A percentile compares a stretch with the other conserved stretches of the same genome.
Conservation (phyloP, 2,113 vertebrate genomes). For the Oreochromis aureus region DNA sequence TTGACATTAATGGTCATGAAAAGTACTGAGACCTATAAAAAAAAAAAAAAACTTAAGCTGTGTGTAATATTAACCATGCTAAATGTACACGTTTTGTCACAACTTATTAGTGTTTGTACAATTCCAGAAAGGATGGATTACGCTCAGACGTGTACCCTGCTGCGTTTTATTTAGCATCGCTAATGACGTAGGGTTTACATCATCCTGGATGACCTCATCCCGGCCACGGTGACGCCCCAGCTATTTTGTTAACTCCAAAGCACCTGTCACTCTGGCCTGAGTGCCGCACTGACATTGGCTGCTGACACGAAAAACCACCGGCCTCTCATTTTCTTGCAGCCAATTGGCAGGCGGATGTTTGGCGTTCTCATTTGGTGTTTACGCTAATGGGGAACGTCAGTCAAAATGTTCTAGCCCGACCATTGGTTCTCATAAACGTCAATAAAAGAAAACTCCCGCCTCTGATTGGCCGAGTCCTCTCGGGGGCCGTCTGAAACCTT, state of each 20-base stretch:
- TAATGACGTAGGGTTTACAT: conserved; percentile 38
- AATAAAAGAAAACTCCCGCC: rapidly evolving
- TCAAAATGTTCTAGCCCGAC: background rate
- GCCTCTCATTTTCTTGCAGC: conserved; percentile 3
- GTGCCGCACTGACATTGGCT: conserved; percentile 36
- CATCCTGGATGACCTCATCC: conserved; percentile 59
- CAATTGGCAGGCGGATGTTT: conserved; percentile 30
- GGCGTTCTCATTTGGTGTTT: conserved; percentile 32
- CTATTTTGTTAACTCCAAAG: conserved; percentile 4
- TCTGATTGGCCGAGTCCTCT: conserved; percentile 43
- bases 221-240: background rate
- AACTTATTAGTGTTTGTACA: background rate
- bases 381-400: background rate
- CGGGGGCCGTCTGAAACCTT: conserved; percentile 40
- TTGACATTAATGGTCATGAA: background rate
- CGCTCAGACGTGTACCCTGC: background rate
- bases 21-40: background rate
- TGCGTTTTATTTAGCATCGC: conserved; percentile 3
- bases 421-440: conserved; percentile 14
- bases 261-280: conserved; percentile 45
- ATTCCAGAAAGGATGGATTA: background rate
- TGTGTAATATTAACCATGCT: background rate
- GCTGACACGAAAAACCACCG: background rate
- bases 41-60: background rate
- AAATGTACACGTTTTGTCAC: background rate